These are phyloP conservation scores for Spea hammondii DNA, from an alignment of 2,797 vertebrate species.

Conservation along the genomic window DNA sequence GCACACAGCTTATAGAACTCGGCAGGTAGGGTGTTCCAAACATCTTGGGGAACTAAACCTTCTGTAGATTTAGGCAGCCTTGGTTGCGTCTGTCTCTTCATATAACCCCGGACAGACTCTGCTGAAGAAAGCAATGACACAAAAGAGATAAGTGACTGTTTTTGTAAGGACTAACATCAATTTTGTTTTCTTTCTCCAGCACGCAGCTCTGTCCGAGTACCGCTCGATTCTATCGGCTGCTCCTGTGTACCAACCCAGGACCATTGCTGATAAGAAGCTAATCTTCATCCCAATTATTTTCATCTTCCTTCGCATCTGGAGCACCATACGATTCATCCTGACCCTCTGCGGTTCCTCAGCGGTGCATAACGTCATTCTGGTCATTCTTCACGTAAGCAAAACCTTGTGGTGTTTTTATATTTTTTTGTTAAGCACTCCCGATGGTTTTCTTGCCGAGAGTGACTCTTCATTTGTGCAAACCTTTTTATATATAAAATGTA, in stretches of 20 bases:
- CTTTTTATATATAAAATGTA: too few relatives aligned
- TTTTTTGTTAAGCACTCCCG: too few relatives aligned
- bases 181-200: constrained; percentile 64
- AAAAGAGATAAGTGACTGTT: too few relatives aligned
- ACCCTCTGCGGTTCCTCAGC: constrained; percentile 75
- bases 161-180: constrained; percentile 11
- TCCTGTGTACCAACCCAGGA: constrained; percentile 61
- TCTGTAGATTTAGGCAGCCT: too few relatives aligned
- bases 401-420: background rate
- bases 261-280: constrained; percentile 86
- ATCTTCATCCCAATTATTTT: constrained; percentile 92
- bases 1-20: too few relatives aligned
- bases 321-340: constrained; percentile 88
- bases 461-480: too few relatives aligned
- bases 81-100: too few relatives aligned
- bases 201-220: constrained; percentile 86
- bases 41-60: too few relatives aligned
- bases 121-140: too few relatives aligned
- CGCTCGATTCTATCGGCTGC: constrained; percentile 80
- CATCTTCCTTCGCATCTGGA: constrained; percentile 89
- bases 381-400: constrained; percentile 85
- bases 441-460: too few relatives aligned
- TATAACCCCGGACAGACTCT: too few relatives aligned
- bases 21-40: too few relatives aligned
- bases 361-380: constrained; percentile 75